Conservation (phyloP, 1,140 invertebrate genomes). For the Hyles euphorbiae region DNA sequence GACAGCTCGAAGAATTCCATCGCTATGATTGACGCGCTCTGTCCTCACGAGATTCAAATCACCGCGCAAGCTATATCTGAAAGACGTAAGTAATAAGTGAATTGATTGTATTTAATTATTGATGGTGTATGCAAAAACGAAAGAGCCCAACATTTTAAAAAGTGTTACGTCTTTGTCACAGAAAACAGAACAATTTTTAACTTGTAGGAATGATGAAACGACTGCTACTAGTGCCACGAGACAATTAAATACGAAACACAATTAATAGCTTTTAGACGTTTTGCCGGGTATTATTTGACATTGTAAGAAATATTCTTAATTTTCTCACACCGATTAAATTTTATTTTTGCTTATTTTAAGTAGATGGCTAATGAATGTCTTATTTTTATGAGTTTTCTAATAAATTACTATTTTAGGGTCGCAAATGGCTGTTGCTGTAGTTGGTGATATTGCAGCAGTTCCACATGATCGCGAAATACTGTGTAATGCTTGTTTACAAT, state of each 20-base stretch:
- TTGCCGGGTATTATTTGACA: too few relatives aligned
- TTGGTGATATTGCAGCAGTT: slow-evolving; percentile 42
- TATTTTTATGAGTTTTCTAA: background rate
- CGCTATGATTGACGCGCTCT: slow-evolving; percentile 32
- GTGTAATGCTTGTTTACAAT: background rate
- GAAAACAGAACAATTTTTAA: too few relatives aligned
- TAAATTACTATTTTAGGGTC: slow-evolving; percentile 27
- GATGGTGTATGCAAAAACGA: background rate
- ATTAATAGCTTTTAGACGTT: too few relatives aligned
- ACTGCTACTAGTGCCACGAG: too few relatives aligned
- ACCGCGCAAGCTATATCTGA: slow-evolving; percentile 28
- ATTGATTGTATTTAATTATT: background rate
- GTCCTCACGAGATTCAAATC: slow-evolving; percentile 27
- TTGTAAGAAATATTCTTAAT: too few relatives aligned
- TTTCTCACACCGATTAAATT: too few relatives aligned
- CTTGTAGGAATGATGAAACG: too few relatives aligned
- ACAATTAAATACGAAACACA: too few relatives aligned
- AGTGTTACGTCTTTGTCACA: too few relatives aligned
- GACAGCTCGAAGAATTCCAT: slow-evolving; percentile 29
- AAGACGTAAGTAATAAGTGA: slow-evolving; percentile 25
- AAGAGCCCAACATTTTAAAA: background rate
- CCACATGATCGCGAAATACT: slow-evolving; percentile 36
- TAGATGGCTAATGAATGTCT: background rate
- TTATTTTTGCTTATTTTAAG: too few relatives aligned
- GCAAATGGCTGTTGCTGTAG: slow-evolving; percentile 45